Evolutionary conservation across 2,113 vertebrate species (phyloP), one percentile per base, ranked within the genome.

Genomic region (Nyctibius bracteatus): DNA sequence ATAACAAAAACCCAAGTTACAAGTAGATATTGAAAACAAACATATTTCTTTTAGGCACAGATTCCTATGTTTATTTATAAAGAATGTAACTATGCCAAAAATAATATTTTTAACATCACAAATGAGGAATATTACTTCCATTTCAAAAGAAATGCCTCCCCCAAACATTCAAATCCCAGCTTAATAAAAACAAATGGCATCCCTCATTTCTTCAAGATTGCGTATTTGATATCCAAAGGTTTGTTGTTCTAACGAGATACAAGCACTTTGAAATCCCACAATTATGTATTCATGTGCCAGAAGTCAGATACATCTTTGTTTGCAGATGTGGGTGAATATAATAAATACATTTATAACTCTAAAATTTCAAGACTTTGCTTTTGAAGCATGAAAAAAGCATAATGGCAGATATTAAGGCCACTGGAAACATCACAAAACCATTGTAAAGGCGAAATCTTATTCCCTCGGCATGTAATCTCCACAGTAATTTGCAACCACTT

Each of bases 101-200:
- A 96, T 91, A 97, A 94, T 96, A 94, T 92, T 98, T 98, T 98
- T 96, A 98, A 96, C 80, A 84, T 78, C 83, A 88, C 96, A 97
- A 97, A 97, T 96, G 89, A 97, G 74, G 94, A 96, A 95, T 97
- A 98, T 97, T 97, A 97, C 95, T 95, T 96, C 88, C 37, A 95
- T 97, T 98, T 98, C 96, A 96, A 89, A 97, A 97, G 90, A 97
- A 98, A 98, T 98, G 96, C 93, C 95, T 98, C 96, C 97, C 97
- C 96, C 90, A 98, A 97, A 97, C 96, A 96, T 93, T 97, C 97
- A 98, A 98, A 98, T 98, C 98, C 98, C 98, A 98, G 97, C 70
- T 98, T 98, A 98, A 98, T 98, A 98, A 98, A 98, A 98, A 98
- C 96, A 98, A 98, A 98, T 97, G 92, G 96, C 97, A 97, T 95